These are phyloP conservation scores for Xylocopa sonorina DNA, from an alignment of 1,140 invertebrate genomes.

Conservation along the genomic window DNA sequence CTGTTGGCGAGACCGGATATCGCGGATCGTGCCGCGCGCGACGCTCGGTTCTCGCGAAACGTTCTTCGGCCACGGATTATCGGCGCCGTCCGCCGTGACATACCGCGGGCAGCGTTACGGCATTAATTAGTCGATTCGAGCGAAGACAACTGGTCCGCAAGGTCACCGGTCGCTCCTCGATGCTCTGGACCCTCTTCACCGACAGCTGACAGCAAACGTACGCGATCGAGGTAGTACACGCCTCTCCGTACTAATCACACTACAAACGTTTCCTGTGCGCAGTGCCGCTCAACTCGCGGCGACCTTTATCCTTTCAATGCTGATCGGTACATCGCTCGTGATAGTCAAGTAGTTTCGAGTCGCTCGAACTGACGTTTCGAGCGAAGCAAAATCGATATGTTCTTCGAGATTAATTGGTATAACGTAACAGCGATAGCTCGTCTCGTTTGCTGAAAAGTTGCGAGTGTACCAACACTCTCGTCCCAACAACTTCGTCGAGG, in stretches of 20 bases:
- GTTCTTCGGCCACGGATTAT: conserved; percentile 38
- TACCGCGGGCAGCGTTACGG: conserved; percentile 56
- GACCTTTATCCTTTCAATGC: too few species aligned
- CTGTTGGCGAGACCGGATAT: too few species aligned
- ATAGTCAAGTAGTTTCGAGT: too few species aligned
- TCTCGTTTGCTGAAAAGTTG: too few species aligned
- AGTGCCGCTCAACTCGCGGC: conserved; percentile 71
- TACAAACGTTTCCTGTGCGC: conserved; percentile 77
- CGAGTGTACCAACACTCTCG: too few species aligned
- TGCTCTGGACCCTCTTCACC: conserved; percentile 66
- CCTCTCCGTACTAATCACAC: conserved; percentile 78
- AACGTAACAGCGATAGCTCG: too few species aligned
- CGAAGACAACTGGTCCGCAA: conserved; percentile 75
- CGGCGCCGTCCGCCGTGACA: conserved; percentile 31
- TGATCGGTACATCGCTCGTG: too few species aligned
- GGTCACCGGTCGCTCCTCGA: conserved; percentile 64
- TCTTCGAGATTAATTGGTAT: too few species aligned
- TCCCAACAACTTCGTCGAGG: too few species aligned
- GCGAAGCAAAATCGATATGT: too few species aligned
- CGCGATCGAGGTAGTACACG: conserved; percentile 77
- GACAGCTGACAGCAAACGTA: conserved; percentile 77
- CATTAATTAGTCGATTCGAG: conserved; percentile 75
- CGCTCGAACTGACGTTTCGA: too few species aligned
- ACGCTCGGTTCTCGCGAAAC: background rate
- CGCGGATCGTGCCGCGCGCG: background rate